A percentile compares a stretch with the other conserved stretches of the same genome.
Evolutionary conservation across 2,113 vertebrate species (phyloP).

Genomic region (Edolisoma coerulescens): DNA sequence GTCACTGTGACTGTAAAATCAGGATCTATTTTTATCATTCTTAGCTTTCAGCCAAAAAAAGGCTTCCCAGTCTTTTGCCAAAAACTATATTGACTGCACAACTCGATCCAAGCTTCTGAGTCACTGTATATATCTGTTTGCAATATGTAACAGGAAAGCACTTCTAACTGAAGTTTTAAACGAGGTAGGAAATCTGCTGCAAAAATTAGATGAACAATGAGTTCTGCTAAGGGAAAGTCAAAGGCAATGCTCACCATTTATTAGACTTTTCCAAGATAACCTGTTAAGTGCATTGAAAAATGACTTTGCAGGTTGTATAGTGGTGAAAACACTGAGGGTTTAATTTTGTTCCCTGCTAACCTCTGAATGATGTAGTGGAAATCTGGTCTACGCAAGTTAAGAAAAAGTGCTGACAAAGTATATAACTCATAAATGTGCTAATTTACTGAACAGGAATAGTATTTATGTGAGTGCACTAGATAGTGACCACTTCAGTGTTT

Average conservation of each 20-base stretch:
- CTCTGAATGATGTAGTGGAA: slow-evolving; percentile 44
- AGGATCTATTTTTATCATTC: slow-evolving; percentile 57
- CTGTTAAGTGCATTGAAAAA: slow-evolving; percentile 45
- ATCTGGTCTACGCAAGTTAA: not conserved
- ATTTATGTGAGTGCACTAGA: not conserved
- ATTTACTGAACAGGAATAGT: slow-evolving; percentile 13
- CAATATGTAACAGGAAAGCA: slow-evolving; percentile 43
- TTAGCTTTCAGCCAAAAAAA: slow-evolving; percentile 52
- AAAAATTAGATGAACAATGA: slow-evolving; percentile 42
- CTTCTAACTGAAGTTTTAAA: slow-evolving; percentile 29
- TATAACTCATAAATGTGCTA: slow-evolving; percentile 24
- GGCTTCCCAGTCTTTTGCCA: slow-evolving; percentile 34
- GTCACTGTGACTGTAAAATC: slow-evolving; percentile 54
- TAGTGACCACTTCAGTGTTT: not conserved
- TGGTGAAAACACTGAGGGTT: slow-evolving; percentile 15
- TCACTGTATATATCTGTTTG: slow-evolving; percentile 29
- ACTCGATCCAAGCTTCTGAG: slow-evolving; percentile 9
- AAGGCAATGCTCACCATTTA: slow-evolving; percentile 10
- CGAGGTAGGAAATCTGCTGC: slow-evolving; percentile 1
- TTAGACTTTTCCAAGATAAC: slow-evolving; percentile 31
- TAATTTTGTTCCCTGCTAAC: slow-evolving; percentile 42
- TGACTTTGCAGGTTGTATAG: not conserved
- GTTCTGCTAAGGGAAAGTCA: slow-evolving; percentile 11
- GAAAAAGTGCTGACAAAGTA: slow-evolving; percentile 38
- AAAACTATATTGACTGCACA: slow-evolving; percentile 17